Evolutionary conservation across 1,140 invertebrate species (phyloP).

Genomic region (Thalassaphorura encarpata): DNA sequence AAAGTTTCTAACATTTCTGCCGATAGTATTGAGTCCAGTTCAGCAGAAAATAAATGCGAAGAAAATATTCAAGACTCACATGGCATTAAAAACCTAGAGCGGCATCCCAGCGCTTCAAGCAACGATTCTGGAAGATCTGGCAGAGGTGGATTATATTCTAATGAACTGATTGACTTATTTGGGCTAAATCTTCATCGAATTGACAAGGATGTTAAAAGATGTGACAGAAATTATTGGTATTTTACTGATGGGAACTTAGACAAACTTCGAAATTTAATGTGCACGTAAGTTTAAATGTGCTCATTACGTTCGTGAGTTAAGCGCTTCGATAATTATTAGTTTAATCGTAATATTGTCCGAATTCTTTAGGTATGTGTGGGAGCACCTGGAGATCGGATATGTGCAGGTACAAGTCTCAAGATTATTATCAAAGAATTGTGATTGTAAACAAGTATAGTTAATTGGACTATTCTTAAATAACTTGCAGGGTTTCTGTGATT

Average conservation of each 20-base stretch:
- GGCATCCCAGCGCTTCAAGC: slow-evolving; percentile 38
- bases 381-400: slow-evolving; percentile 72
- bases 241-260: slow-evolving; percentile 79
- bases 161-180: slow-evolving; percentile 73
- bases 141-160: slow-evolving; percentile 74
- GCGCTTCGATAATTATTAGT: neutral
- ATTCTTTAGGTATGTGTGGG: slow-evolving; percentile 74
- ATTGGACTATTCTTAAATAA: slow-evolving; percentile 39
- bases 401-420: slow-evolving; percentile 39
- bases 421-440: too few relatives aligned
- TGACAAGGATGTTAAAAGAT: slow-evolving; percentile 91
- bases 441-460: neutral
- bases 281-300: slow-evolving; percentile 59
- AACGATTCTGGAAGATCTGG: slow-evolving; percentile 70
- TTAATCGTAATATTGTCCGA: slow-evolving; percentile 6
- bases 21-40: slow-evolving; percentile 35
- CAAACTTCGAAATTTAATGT: slow-evolving; percentile 91
- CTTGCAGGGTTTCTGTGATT: slow-evolving; percentile 91
- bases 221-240: slow-evolving; percentile 87
- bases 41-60: slow-evolving; percentile 21
- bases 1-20: too few relatives aligned
- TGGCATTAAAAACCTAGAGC: too few relatives aligned
- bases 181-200: slow-evolving; percentile 85
- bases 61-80: neutral
- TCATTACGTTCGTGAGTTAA: neutral